phyloP scores from a whole-genome alignment of 2,888 invertebrate species.

The Pristionchus arcanus region DNA sequence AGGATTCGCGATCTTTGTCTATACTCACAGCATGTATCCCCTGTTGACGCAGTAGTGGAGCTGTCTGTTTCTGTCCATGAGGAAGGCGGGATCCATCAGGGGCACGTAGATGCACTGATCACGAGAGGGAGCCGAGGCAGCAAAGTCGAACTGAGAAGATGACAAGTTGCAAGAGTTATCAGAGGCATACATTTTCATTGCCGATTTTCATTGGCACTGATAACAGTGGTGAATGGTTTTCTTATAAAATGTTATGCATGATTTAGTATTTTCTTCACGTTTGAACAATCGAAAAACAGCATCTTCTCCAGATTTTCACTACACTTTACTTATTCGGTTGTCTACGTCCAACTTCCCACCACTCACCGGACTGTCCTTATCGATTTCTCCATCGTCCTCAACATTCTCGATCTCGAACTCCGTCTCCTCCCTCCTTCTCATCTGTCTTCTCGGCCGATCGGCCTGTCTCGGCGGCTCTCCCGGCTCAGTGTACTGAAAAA shows the following conservation, averaged over 20 bases:
- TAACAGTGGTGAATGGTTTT: no score
- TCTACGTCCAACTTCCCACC: no score
- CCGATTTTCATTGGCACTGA: no score
- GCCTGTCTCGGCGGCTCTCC: conserved; percentile 64
- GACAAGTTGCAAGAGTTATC: neutral
- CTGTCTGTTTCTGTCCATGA: conserved; percentile 65
- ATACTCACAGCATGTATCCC: conserved; percentile 61
- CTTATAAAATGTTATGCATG: no score
- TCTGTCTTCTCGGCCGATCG: neutral
- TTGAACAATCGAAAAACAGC: no score
- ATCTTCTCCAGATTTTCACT: no score
- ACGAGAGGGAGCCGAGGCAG: conserved; percentile 58
- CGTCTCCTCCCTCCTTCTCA: conserved; percentile 14
- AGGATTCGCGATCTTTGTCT: neutral
- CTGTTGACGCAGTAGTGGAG: conserved; percentile 67
- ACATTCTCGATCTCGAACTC: conserved; percentile 59
- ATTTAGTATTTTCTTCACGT: no score
- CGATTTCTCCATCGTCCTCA: conserved; percentile 66
- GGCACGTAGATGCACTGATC: conserved; percentile 60
- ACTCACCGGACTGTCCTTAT: conserved; percentile 64
- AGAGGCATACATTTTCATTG: neutral
- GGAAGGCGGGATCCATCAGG: conserved; percentile 64
- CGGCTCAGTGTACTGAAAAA: conserved; percentile 60
- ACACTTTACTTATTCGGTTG: no score
- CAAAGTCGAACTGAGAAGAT: conserved; percentile 59